Evolutionary conservation across 2,797 vertebrate genomes (phyloP).

Genomic region (Lutjanus campechanus): DNA sequence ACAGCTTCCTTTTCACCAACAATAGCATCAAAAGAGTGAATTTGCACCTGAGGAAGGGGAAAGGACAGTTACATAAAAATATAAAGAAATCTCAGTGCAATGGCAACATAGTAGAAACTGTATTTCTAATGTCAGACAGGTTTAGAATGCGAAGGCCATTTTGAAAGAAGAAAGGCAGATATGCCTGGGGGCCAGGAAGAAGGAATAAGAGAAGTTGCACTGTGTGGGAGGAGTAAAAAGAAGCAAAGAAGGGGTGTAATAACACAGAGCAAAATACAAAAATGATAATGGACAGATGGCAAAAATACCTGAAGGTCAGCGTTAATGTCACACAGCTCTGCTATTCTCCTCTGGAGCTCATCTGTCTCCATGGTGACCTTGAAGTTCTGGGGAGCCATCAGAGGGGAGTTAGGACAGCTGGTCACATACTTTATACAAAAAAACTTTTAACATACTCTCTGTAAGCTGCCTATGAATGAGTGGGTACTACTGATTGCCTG

Average conservation of each 20-base stretch:
- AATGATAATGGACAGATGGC: background rate
- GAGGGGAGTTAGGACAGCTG: constrained; percentile 14
- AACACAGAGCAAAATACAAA: background rate
- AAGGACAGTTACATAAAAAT: background rate
- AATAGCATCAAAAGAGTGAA: constrained; percentile 83
- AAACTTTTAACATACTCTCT: constrained; percentile 9
- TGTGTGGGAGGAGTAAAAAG: background rate
- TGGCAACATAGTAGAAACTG: background rate
- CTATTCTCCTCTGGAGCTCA: constrained; percentile 88
- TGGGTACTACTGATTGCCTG: background rate
- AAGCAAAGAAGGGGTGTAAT: background rate
- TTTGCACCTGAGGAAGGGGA: constrained; percentile 83
- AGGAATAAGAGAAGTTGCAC: background rate
- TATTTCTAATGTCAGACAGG: background rate
- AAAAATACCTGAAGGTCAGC: constrained; percentile 88
- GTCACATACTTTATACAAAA: constrained; percentile 7
- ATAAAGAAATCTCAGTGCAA: background rate
- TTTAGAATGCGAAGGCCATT: background rate
- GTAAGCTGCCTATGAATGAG: background rate
- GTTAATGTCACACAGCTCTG: constrained; percentile 85
- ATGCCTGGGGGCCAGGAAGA: background rate
- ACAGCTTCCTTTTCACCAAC: constrained; percentile 86
- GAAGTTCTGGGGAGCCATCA: constrained; percentile 85
- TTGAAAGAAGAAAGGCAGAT: background rate
- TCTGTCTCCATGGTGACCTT: constrained; percentile 87